Evolutionary conservation across 2,888 invertebrate species (phyloP).

Genomic region (Saturnia pavonia): DNA sequence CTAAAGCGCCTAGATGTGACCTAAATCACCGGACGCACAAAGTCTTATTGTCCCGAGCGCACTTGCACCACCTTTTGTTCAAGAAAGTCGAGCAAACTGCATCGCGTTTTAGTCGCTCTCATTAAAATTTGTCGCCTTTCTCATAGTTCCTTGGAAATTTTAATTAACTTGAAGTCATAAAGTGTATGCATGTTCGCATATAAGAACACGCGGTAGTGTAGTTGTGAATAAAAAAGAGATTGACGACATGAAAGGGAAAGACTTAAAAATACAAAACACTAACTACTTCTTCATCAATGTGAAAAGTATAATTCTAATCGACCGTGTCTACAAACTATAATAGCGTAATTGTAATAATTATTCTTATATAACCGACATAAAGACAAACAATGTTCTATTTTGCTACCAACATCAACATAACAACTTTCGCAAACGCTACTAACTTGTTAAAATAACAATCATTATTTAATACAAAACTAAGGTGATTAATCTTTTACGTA

Average conservation of each 20-base stretch:
- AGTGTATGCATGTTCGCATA: not conserved
- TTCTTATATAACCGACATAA: not conserved
- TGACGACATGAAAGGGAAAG: not conserved
- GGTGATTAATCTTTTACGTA: constrained; percentile 44
- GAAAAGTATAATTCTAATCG: not conserved
- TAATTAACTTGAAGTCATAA: not conserved
- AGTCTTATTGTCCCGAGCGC: constrained; percentile 7
- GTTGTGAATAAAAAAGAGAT: too few species aligned
- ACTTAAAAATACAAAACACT: not conserved
- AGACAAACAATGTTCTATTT: not conserved
- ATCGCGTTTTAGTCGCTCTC: not conserved
- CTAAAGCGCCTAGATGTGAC: constrained; percentile 1
- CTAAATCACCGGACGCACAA: constrained; percentile 7
- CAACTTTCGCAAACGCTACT: constrained; percentile 8
- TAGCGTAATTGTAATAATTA: not conserved
- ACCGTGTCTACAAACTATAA: not conserved
- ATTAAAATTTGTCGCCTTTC: constrained; percentile 4
- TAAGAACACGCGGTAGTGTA: not conserved
- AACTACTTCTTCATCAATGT: too few species aligned
- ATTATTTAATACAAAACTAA: constrained; percentile 40
- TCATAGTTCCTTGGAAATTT: not conserved
- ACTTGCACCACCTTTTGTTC: constrained; percentile 14
- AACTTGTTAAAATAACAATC: constrained; percentile 38
- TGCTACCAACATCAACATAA: not conserved
- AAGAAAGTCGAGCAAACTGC: constrained; percentile 2